Evolutionary conservation across 2,113 vertebrate species (phyloP), one percentile per base, ranked within the genome.

Genomic region (Galeopterus variegatus): DNA sequence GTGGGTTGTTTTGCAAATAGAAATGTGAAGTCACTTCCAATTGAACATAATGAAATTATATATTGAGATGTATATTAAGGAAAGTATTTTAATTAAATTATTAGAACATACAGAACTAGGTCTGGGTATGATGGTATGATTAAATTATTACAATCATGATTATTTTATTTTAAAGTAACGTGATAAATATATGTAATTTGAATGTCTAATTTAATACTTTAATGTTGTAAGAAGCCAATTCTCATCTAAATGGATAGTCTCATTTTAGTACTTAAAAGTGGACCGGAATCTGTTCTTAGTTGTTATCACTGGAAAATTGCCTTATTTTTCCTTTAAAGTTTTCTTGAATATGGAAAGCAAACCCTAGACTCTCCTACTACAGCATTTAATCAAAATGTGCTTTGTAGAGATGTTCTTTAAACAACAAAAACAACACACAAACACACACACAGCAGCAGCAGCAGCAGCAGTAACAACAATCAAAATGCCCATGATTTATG

Each of bases 171-270:
- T 90, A 92, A 84, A 83, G 7, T 26, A 86, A 1, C 45, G 48
- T 80, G 77, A 94, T 90, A 95, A 94, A 95, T 93, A 89, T 80
- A 76, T 90, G 95, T 94, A 81, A 89, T 58, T 96, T 94, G 33
- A 85, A 65, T 90, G 54, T 77, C 41, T 69, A 75, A 4, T 90
- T 90, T 76, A 88, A 67, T 88, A 69, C 21, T 81, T 91, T 82
- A 72, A 85, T n/a, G 13, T 87, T 45, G 3, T 65, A 77, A 94
- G 12, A 15, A 94, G 21, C 12, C 62, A 90, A 21, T 94, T 94
- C 19, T 67, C 33, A 95, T 95, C 24, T 88, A 64, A 65, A 64
- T 81, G 50, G 13, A 3, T 81, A 95, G 33, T 70, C 15, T 77
- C 31, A 90, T 90, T 94, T 94, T 83, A 81, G 6, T 90, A 73